Conservation (phyloP, 64 coral and sea anemone genomes). For the Pocillopora verrucosa region DNA sequence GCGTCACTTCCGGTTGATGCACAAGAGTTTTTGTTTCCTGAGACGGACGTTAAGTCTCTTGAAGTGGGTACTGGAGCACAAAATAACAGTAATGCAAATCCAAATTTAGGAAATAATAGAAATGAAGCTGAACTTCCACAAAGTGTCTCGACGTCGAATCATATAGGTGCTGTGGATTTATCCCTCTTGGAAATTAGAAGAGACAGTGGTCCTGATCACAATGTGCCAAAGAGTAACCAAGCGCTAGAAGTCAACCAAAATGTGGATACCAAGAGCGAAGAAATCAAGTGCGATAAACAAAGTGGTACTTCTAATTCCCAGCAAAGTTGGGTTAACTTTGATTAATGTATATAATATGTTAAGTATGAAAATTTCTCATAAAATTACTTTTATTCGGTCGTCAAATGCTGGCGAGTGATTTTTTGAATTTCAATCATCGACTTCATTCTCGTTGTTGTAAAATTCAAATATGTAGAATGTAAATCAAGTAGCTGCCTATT, state of each 20-base stretch:
- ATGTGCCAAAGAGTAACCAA: not conserved
- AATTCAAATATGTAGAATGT: no score
- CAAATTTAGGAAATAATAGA: not conserved
- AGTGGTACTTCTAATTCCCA: not conserved
- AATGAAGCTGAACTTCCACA: not conserved
- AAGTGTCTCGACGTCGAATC: not conserved
- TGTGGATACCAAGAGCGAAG: not conserved
- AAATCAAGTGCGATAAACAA: constrained; percentile 2
- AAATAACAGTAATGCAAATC: not conserved
- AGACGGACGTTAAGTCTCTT: not conserved
- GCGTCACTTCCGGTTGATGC: constrained; percentile 45
- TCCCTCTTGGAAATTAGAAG: not conserved
- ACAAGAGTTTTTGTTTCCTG: constrained; percentile 38
- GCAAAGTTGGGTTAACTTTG: constrained; percentile 39
- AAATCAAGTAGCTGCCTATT: no score
- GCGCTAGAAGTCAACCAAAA: not conserved
- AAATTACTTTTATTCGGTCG: no score
- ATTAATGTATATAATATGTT: not conserved
- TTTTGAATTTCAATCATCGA: no score
- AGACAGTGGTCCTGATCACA: constrained; percentile 20
- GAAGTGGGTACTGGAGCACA: not conserved
- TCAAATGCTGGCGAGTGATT: no score
- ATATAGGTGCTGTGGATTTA: constrained; percentile 19
- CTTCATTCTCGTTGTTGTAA: no score
- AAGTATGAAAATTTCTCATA: not conserved